Base-by-base conservation (phyloP, 2,888 invertebrate species). In the Belgica antarctica region DNA sequence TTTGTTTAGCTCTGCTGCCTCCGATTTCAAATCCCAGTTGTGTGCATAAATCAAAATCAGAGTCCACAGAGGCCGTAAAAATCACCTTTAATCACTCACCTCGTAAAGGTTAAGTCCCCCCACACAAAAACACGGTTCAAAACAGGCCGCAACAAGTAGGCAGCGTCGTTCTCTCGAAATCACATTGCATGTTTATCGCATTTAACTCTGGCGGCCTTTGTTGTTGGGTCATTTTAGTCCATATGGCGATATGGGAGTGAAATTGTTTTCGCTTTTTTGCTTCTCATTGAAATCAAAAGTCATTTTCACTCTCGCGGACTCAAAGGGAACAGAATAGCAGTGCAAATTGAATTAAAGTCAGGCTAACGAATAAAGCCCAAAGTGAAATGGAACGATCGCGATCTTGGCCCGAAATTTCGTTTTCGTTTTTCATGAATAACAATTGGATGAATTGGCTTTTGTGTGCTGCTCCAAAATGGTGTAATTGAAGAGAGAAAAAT, bases 81-180 rank as follows among this genome's bases (percentile, higher is more conserved):
- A 52, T 52, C 52, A 52, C 7, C 19, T 22, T 24, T 52, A 52
- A 52, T 52, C 52, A 24, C 5, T 41, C 8, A 15, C 24, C 52
- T 52, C 52, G 25, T 41, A 66, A 66, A 66, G 52, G 66, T 63
- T 63, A 63, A 63, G 46, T 31, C 22, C 24, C 63, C 28, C 36
- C 22, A 62, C 34, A 62, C 19, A n/a, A 34, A 34, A 34, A 8
- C 61, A 36, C 36, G n/a, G 31, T 27, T 27, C 19, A 57, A 31
- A 19, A 62, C 28, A 63, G 15, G 36, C 47, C 28, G 66, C 66
- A 66, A 17, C 63, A 63, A 62, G 27, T 52, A 52, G 34, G 34
- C 31, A 62, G 41, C 61, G 34, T 34, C 12, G 12, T 8, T 52
- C 22, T 10, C 10, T 4, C 52, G 22, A 52, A 3, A 52, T 41